Evolutionary conservation across 2,888 invertebrate species (phyloP), one percentile per base, ranked within the genome.

Genomic region (Alentia gelatinosa): DNA sequence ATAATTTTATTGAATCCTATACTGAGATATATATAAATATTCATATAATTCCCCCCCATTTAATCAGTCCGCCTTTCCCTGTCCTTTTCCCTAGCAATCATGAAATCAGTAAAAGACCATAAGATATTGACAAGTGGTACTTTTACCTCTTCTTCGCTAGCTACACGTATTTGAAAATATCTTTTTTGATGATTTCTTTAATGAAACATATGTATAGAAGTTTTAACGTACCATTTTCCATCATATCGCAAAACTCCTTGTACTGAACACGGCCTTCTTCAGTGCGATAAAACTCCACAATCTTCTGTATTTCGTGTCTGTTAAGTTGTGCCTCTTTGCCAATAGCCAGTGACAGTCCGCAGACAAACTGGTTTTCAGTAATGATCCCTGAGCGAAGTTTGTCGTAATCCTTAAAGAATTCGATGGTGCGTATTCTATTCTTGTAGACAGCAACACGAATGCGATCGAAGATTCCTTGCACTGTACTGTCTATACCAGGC

Each of bases 321-420:
- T 94, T 94, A 4, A 96, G 94, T 91, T 95, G 95, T 4, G 96
- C 95, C 92, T 96, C 95, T 91, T 96, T 96, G 19, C 96, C 96
- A 56, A 95, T 94, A 68, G 95, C 95, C 74, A 95, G 92, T 7
- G 95, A 94, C 33, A 96, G 93, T 12, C 95, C 96, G 93, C 96
- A 95, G 23, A 95, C 92, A 94, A 96, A 96, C 94, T 96, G 96
- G 91, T 95, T 95, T 92, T 96, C 96, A 40, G 96, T 96, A 89
- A 96, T 95, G n/a, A 95, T 93, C 0, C 95, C 95, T 92, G 94
- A 95, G 7, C 96, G 92, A 37, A 96, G 94, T 91, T 95, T 95
- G 93, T 96, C 96, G 90, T 95, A 95, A 91, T 96, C 96, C 92
- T 94, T 95, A 93, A 96, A 96, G 92, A 96, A 96, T 92, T 96